A percentile compares a stretch with the other conserved stretches of the same genome.
phyloP scores from a whole-genome alignment of 2,888 invertebrate genomes.

The Pegoplata infirma region DNA sequence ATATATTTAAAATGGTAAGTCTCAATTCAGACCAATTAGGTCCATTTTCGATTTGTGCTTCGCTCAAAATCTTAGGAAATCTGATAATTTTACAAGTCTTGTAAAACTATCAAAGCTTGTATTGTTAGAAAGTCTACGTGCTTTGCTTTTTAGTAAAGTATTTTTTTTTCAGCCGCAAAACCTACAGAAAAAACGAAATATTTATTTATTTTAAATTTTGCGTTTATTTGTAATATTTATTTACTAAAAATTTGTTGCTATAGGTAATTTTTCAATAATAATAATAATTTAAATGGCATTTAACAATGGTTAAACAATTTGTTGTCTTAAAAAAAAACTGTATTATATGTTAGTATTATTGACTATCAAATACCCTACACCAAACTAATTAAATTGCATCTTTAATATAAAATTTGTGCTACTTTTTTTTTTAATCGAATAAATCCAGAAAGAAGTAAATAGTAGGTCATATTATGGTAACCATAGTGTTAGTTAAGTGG shows the following conservation, averaged over 20 bases:
- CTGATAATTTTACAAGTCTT: too few relatives aligned
- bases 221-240: slow-evolving; percentile 49
- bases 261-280: slow-evolving; percentile 29
- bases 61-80: too few relatives aligned
- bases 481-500: neutral
- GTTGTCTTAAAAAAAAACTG: neutral
- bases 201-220: slow-evolving; percentile 20
- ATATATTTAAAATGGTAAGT: too few relatives aligned
- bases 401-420: neutral
- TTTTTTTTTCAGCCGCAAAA: neutral
- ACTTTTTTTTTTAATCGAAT: neutral
- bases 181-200: neutral
- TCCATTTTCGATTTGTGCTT: too few relatives aligned
- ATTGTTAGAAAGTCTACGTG: too few relatives aligned
- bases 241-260: slow-evolving; percentile 61
- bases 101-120: too few relatives aligned
- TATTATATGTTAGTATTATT: neutral
- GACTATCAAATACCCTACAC: neutral
- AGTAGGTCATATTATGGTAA: neutral
- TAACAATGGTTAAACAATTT: slow-evolving; percentile 37
- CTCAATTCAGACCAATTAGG: too few relatives aligned
- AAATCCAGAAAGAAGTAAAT: neutral
- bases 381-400: neutral
- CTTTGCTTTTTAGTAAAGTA: too few relatives aligned
- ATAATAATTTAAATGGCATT: slow-evolving; percentile 54